Percentiles rank a stretch among this genome's conserved stretches.
Conservation (phyloP, 2,888 invertebrate genomes). For the Oxycera nigricornis region DNA sequence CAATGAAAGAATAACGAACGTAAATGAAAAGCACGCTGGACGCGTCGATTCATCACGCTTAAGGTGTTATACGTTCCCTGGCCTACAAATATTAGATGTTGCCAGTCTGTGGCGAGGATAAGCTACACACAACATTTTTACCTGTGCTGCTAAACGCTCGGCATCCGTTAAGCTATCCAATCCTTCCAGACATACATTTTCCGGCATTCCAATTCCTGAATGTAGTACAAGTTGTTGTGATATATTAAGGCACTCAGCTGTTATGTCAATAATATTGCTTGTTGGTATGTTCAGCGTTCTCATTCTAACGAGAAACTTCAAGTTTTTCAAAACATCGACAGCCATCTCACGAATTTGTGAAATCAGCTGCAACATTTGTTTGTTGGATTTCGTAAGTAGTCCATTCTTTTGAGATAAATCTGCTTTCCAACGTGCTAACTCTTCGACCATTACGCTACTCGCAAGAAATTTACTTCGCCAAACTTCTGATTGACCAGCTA, state of each 20-base stretch:
- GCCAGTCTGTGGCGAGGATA: too few species aligned
- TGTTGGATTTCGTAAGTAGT: constrained; percentile 58
- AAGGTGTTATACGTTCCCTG: too few species aligned
- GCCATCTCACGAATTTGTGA: constrained; percentile 61
- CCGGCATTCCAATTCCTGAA: constrained; percentile 61
- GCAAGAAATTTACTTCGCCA: constrained; percentile 97
- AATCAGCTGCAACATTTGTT: constrained; percentile 56
- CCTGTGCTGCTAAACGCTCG: constrained; percentile 58
- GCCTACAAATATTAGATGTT: too few species aligned
- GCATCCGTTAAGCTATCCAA: constrained; percentile 57
- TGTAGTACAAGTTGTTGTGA: constrained; percentile 60
- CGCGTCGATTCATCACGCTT: too few species aligned
- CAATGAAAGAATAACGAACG: too few species aligned
- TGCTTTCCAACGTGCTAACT: constrained; percentile 86
- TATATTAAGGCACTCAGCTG: constrained; percentile 60
- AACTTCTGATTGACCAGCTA: constrained; percentile 93
- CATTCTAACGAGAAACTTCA: constrained; percentile 60
- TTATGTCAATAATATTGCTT: constrained; percentile 58
- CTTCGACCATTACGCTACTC: constrained; percentile 93
- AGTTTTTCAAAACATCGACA: constrained; percentile 58
- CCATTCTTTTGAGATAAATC: constrained; percentile 69
- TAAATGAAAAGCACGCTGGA: too few species aligned
- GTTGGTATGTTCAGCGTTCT: constrained; percentile 59
- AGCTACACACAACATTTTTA: constrained; percentile 45
- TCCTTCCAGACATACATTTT: constrained; percentile 55